Evolutionary conservation across 2,797 vertebrate species (phyloP).

Genomic region (Artibeus jamaicensis): DNA sequence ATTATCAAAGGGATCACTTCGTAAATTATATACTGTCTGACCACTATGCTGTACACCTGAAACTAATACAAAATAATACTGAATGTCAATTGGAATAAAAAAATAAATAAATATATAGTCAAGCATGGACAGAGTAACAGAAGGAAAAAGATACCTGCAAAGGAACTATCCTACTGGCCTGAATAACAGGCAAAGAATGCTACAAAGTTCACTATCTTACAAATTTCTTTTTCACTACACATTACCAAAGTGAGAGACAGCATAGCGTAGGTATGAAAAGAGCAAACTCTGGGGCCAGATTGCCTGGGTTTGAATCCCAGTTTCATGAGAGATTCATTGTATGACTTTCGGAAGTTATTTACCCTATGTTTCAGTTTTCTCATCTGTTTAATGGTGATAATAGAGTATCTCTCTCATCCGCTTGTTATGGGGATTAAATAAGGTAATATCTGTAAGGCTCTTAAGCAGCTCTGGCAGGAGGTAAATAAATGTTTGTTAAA

Average conservation of each 20-base stretch:
- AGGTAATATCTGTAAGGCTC: background rate
- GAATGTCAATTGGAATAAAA: background rate
- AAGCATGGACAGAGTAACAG: background rate
- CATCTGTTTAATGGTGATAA: background rate
- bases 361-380: background rate
- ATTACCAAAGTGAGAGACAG: background rate
- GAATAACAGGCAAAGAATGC: background rate
- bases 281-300: background rate
- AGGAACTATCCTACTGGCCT: background rate
- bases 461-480: background rate
- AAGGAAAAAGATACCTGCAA: constrained; percentile 11
- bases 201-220: background rate
- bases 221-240: background rate
- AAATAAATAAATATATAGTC: background rate
- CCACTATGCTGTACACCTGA: background rate
- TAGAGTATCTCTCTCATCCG: background rate
- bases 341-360: background rate
- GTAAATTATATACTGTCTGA: background rate
- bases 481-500: background rate
- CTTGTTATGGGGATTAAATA: background rate
- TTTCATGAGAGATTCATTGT: background rate
- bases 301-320: background rate
- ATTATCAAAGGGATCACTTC: background rate
- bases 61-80: background rate
- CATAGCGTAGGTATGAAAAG: background rate